Evolutionary conservation across 2,888 invertebrate species (phyloP), one percentile per base, ranked within the genome.

Genomic region (Netelia inedita): DNA sequence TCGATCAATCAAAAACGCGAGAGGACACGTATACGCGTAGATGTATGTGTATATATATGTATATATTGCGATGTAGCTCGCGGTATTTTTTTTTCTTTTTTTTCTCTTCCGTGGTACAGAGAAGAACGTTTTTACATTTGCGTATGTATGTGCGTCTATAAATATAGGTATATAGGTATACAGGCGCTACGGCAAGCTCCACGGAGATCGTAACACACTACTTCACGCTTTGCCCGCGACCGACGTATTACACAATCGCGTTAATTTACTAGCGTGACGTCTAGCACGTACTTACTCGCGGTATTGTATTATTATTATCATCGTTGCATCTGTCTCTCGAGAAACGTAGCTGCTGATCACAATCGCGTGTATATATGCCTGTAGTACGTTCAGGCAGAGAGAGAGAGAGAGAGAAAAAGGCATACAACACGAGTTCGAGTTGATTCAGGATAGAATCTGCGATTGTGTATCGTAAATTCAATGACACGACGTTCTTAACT

Each of bases 181-280:
- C 35, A 35, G 6, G 35, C 35, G 35, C 28, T 50, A 53, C 14
- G n/a, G 55, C 55, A n/a, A 69, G 53, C 53, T 50, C 28, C 35
- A 23, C 53, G 16, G 35, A 50, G 63, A 75, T 53, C 28, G 75
- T 76, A 66, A 76, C 75, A 55, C 41, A 65, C 68, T 82, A 55
- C 55, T 69, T 71, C 55, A 71, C 76, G 69, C 53, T 71, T 41
- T 72, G 53, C 41, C 71, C 79, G 78, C 61, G 43, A 57, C 57
- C 63, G 79, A 69, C 65, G 68, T 71, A 79, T 83, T 83, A 69
- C 76, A 76, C 80, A 80, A 83, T 83, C 75, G 72, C 61, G 75
- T 28, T 57, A 83, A 83, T 80, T 50, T 76, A 66, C 80, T 43
- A 75, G 71, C 83, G 79, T 83, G 83, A 83, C 80, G 75, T 71